Evolutionary conservation across 2,888 invertebrate species (phyloP).

Genomic region (Conus canariensis): DNA sequence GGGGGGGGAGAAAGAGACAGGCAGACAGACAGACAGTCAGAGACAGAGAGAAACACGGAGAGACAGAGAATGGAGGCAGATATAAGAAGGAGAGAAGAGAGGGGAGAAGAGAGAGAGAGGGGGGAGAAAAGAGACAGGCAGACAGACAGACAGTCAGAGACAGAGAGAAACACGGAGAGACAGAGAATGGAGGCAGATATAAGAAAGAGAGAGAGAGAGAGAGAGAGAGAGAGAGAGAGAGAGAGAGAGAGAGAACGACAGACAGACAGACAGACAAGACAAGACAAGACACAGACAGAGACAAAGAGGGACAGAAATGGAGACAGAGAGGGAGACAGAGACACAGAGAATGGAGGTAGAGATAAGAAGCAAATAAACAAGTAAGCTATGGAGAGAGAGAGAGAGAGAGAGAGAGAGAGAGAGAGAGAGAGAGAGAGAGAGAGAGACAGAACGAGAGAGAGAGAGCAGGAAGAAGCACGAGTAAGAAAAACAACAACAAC

Average conservation of each 20-base stretch:
- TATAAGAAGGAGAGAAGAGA: neutral
- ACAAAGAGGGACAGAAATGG: neutral
- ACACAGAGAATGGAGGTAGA: neutral
- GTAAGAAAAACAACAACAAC: neutral
- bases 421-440: conserved; percentile 17
- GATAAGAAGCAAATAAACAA: neutral
- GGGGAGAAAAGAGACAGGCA: neutral
- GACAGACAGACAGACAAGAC: neutral
- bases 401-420: conserved; percentile 25
- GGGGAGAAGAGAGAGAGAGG: conserved; percentile 6
- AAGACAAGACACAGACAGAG: neutral
- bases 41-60: no score
- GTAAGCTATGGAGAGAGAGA: neutral
- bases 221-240: conserved; percentile 13
- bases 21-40: no score
- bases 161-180: conserved; percentile 5
- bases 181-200: no score
- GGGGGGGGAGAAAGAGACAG: no score
- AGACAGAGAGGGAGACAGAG: neutral
- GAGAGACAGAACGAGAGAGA: conserved; percentile 1
- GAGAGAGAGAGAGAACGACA: neutral
- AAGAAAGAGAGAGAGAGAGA: neutral
- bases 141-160: neutral
- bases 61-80: no score
- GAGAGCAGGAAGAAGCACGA: neutral